phyloP scores from a whole-genome alignment of 1,140 invertebrate genomes.

The Sweltsa coloradensis region DNA sequence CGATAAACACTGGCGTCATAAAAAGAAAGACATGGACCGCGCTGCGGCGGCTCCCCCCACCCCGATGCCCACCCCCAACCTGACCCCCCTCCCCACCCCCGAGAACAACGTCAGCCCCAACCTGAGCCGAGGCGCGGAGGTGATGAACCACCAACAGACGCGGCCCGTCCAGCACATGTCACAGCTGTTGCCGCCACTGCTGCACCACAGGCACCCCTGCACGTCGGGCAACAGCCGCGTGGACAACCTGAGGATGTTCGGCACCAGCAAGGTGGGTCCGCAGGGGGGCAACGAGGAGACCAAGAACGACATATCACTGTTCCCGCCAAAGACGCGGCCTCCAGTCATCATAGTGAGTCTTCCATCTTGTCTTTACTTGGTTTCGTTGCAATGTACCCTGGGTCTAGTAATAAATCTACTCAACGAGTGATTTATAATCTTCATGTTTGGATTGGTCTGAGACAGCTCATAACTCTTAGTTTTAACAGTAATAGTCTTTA shows the following conservation, averaged over 20 bases:
- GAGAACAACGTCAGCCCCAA: background rate
- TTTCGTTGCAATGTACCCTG: too few species aligned
- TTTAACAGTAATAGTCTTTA: too few species aligned
- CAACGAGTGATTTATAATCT: too few species aligned
- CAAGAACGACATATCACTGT: too few species aligned
- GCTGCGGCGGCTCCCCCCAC: background rate
- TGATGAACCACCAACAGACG: background rate
- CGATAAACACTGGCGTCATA: constrained; percentile 43
- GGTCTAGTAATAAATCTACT: too few species aligned
- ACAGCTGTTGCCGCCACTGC: constrained; percentile 1
- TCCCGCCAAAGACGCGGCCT: constrained; percentile 1
- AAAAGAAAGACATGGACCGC: constrained; percentile 31
- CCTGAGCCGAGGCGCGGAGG: background rate
- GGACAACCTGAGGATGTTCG: constrained; percentile 11
- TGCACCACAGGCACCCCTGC: background rate
- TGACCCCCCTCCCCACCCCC: too few species aligned
- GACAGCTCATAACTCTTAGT: too few species aligned
- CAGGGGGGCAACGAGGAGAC: too few species aligned
- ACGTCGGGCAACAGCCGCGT: background rate
- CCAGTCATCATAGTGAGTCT: too few species aligned
- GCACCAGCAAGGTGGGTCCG: constrained; percentile 10
- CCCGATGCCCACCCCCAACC: background rate
- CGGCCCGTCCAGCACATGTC: background rate
- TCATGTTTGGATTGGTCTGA: too few species aligned
- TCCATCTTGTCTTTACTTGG: too few species aligned